Conservation (phyloP, 2,888 invertebrate species). For the Hirtodrosophila confusa region DNA sequence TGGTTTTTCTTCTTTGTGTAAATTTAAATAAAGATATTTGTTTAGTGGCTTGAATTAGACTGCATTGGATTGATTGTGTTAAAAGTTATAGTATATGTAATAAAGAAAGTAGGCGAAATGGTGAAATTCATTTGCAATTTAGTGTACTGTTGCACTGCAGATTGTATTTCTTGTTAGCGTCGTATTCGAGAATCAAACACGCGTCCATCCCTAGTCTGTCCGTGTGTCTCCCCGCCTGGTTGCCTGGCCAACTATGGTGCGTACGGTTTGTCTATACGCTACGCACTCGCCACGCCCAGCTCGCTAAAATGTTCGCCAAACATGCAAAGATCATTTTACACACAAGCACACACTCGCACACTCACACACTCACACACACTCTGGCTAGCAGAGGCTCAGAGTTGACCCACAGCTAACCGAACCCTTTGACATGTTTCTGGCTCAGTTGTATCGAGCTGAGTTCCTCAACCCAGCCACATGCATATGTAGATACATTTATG, state of each 20-base stretch:
- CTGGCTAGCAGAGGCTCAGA: conserved; percentile 29
- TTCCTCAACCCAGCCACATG: conserved; percentile 25
- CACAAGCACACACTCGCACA: conserved; percentile 29
- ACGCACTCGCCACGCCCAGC: conserved; percentile 75
- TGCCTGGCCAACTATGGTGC: conserved; percentile 15
- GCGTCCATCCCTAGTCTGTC: conserved; percentile 1
- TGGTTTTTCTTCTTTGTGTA: no score
- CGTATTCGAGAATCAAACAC: no score
- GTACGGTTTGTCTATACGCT: conserved; percentile 42
- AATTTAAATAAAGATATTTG: no score
- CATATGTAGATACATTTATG: conserved; percentile 31
- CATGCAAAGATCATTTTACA: conserved; percentile 74
- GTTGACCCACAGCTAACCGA: conserved; percentile 50
- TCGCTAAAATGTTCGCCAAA: conserved; percentile 74
- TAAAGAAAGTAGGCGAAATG: no score
- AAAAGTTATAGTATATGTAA: no score
- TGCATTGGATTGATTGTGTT: no score
- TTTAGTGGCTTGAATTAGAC: no score
- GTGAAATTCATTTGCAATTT: no score
- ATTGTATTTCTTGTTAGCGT: no score
- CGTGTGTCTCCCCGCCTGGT: conserved; percentile 10
- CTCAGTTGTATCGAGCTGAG: conserved; percentile 12
- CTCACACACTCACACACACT: conserved; percentile 20
- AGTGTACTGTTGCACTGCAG: no score
- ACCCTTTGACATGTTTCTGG: conserved; percentile 72